A percentile compares a stretch with the other conserved stretches of the same genome.
Evolutionary conservation across 2,888 invertebrate genomes (phyloP).

Genomic region (Erebia aethiops): DNA sequence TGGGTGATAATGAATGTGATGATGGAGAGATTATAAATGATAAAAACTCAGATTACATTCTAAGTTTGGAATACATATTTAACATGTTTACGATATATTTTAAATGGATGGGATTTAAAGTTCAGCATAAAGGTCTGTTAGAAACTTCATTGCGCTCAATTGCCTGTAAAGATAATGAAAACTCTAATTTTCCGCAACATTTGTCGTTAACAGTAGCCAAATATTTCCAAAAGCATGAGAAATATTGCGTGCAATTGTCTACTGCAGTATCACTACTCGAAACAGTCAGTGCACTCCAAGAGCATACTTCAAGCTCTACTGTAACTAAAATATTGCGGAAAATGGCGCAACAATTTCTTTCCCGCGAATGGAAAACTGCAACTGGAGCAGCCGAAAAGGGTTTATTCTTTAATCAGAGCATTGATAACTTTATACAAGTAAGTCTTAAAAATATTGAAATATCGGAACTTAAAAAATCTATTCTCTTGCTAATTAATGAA

Average conservation of each 20-base stretch:
- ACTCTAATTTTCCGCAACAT: constrained; percentile 62
- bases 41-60: constrained; percentile 58
- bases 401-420: constrained; percentile 83
- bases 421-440: constrained; percentile 85
- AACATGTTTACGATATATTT: constrained; percentile 83
- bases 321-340: constrained; percentile 71
- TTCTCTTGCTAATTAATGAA: constrained; percentile 82
- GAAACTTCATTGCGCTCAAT: constrained; percentile 69
- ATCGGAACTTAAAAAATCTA: constrained; percentile 81
- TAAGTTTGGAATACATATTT: constrained; percentile 81
- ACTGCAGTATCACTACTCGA: constrained; percentile 82
- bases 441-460: constrained; percentile 84
- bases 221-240: constrained; percentile 71
- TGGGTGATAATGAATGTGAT: constrained; percentile 48
- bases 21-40: constrained; percentile 52
- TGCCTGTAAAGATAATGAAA: constrained; percentile 54
- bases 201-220: constrained; percentile 62
- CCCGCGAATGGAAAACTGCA: constrained; percentile 86
- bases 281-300: constrained; percentile 75
- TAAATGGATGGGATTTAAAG: constrained; percentile 85
- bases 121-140: constrained; percentile 63
- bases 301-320: constrained; percentile 65
- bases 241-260: constrained; percentile 79
- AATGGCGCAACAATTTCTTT: constrained; percentile 78
- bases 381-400: constrained; percentile 86